Percentiles rank a stretch among this genome's conserved stretches.
phyloP scores from a whole-genome alignment of 2,797 vertebrate genomes.

The Sylvilagus floridanus region DNA sequence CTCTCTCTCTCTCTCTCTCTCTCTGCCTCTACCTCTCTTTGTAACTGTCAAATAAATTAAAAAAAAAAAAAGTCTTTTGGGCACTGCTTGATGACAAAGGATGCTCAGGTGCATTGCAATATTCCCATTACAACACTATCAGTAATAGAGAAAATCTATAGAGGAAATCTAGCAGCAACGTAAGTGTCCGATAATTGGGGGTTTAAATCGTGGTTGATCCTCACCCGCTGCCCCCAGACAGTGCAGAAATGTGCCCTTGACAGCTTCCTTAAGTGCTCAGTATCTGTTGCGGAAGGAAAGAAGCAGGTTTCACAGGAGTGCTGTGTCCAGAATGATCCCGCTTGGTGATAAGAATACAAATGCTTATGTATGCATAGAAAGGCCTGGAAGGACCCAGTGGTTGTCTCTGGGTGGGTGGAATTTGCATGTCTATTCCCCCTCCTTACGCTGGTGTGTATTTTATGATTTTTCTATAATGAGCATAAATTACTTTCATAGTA shows the following conservation, averaged over 20 bases:
- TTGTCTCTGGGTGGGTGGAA: conserved; percentile 82
- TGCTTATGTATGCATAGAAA: conserved; percentile 83
- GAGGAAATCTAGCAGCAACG: conserved; percentile 38
- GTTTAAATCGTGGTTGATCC: conserved; percentile 42
- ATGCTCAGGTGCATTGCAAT: neutral
- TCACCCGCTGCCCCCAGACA: neutral
- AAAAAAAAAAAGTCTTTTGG: neutral
- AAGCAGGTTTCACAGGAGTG: conserved; percentile 76
- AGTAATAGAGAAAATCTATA: conserved; percentile 32
- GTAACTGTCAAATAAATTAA: no score
- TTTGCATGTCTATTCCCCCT: conserved; percentile 78
- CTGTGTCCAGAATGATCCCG: conserved; percentile 79
- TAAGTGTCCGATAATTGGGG: conserved; percentile 36
- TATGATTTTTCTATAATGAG: conserved; percentile 83
- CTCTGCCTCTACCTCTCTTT: no score
- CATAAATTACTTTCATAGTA: conserved; percentile 84
- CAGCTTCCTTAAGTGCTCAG: conserved; percentile 55
- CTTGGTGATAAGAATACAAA: conserved; percentile 82
- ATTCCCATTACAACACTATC: conserved; percentile 11
- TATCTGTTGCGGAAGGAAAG: conserved; percentile 57
- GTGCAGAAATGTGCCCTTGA: conserved; percentile 62
- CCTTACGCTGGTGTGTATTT: conserved; percentile 81
- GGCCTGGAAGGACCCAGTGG: conserved; percentile 78
- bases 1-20: no score
- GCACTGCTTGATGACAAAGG: neutral